These are phyloP conservation scores for Phenganax stokvisi DNA, from an alignment of 92 coral and sea anemone genomes.

Conservation along the genomic window DNA sequence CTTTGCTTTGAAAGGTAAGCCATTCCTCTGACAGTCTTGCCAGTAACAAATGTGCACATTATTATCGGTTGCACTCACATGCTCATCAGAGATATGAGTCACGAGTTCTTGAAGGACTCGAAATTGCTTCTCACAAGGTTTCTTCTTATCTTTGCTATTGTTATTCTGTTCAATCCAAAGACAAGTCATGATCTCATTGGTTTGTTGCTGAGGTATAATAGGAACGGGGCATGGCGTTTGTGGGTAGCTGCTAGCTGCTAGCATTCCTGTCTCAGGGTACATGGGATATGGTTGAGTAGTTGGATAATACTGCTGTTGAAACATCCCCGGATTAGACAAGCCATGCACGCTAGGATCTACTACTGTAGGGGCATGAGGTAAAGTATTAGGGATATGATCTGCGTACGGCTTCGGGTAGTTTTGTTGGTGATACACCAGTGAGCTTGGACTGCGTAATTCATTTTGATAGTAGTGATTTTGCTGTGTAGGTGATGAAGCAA, in stretches of 20 bases:
- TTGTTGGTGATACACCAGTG: slow-evolving; percentile 4
- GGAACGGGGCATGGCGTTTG: background rate
- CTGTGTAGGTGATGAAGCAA: background rate
- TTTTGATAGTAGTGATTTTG: slow-evolving; percentile 3
- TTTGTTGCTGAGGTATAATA: slow-evolving; percentile 81
- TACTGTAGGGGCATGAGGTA: slow-evolving; percentile 2
- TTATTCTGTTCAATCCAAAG: slow-evolving; percentile 96
- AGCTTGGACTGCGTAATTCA: background rate
- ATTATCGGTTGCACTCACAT: slow-evolving; percentile 83
- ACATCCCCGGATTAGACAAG: background rate
- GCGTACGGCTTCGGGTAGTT: background rate
- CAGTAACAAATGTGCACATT: slow-evolving; percentile 90
- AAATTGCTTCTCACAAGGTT: slow-evolving; percentile 94
- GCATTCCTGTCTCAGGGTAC: background rate
- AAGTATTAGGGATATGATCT: slow-evolving; percentile 10
- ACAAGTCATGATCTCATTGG: slow-evolving; percentile 91
- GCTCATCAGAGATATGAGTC: slow-evolving; percentile 96
- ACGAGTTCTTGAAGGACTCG: slow-evolving; percentile 91
- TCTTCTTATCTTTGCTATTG: slow-evolving; percentile 73
- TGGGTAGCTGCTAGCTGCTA: background rate
- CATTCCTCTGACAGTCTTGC: slow-evolving; percentile 91
- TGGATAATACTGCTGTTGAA: slow-evolving; percentile 21
- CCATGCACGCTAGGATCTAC: slow-evolving; percentile 8
- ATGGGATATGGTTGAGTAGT: background rate
- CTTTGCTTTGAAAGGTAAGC: slow-evolving; percentile 95